Evolutionary conservation across 2,113 vertebrate species (phyloP), one percentile per base, ranked within the genome.

Genomic region (Cephalophus harveyi): DNA sequence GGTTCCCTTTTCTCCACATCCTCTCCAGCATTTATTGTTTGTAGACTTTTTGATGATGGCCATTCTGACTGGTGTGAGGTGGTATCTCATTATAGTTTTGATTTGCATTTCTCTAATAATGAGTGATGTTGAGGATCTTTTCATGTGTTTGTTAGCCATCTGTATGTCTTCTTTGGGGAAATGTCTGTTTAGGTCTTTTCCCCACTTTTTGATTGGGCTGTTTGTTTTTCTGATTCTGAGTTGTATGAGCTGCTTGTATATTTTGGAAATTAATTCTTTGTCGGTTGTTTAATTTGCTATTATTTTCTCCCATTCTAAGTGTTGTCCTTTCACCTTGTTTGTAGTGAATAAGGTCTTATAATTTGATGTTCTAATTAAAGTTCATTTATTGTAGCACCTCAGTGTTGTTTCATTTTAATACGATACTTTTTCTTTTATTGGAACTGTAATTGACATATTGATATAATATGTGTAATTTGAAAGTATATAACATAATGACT

Each of bases 351-450:
- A 89, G 48, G 71, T 92, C 76, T 96, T 97, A 81, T 48, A 27
- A 94, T 67, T 83, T 82, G 55, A 43, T 94, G 12, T 87, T 48
- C 28, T 97, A 90, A 96, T 97, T 71, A 84, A 78, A 89, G 5
- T 90, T n/a, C 67, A 23, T 36, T 30, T 90, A 74, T 93, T 92
- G 54, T 57, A 90, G 3, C 67, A 90, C 79, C 33, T 82, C 81
- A 92, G 1, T 83, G 59, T 89, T 89, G 36, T 94, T 95, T 95
- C 36, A 36, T 54, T 92, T 94, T 84, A 87, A 40, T 88, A 19
- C 21, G 6, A 21, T 91, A 89, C 79, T 64, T 57, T 76, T 71
- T 71, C 60, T 74, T 71, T 95, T 67, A 83, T 54, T 78, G 50
- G 40, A 78, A 59, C 46, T 95, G 28, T 50, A 83, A 46, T 52